These are phyloP conservation scores for Colletes gigas DNA, from an alignment of 1,140 invertebrate genomes.

Conservation along the genomic window DNA sequence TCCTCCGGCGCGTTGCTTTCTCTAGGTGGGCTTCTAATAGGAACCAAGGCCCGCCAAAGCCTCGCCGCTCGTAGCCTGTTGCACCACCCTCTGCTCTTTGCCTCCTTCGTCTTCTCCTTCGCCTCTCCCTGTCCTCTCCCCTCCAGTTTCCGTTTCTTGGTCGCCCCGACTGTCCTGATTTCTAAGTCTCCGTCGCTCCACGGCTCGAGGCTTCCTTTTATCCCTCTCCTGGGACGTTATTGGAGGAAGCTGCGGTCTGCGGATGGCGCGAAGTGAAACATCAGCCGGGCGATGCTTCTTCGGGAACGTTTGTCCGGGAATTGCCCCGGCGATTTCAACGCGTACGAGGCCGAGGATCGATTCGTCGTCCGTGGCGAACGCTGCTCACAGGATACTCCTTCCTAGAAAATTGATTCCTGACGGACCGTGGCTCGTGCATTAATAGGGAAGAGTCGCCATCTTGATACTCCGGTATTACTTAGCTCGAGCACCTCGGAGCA, in stretches of 20 bases:
- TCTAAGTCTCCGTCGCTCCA: neutral
- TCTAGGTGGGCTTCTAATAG: constrained; percentile 66
- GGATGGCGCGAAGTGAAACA: neutral
- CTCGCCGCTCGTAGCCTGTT: constrained; percentile 24
- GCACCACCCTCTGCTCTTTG: constrained; percentile 20
- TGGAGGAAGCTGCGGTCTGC: neutral
- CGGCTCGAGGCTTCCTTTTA: neutral
- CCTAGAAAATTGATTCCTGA: too few species aligned
- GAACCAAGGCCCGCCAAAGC: constrained; percentile 61
- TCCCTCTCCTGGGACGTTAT: neutral
- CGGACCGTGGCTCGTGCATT: neutral
- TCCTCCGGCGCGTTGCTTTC: constrained; percentile 63
- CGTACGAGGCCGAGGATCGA: neutral
- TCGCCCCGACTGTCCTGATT: constrained; percentile 4
- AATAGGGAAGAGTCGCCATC: neutral
- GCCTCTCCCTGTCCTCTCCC: constrained; percentile 33
- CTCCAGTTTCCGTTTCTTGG: constrained; percentile 37
- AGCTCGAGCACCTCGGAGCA: too few species aligned
- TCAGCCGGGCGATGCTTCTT: neutral
- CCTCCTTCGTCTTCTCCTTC: constrained; percentile 12
- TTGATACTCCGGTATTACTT: too few species aligned
- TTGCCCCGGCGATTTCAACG: neutral
- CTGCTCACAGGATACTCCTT: too few species aligned
- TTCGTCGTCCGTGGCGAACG: neutral
- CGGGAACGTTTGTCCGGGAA: neutral